Conservation (phyloP, 2,888 invertebrate genomes). For the Volucella bombylans region DNA sequence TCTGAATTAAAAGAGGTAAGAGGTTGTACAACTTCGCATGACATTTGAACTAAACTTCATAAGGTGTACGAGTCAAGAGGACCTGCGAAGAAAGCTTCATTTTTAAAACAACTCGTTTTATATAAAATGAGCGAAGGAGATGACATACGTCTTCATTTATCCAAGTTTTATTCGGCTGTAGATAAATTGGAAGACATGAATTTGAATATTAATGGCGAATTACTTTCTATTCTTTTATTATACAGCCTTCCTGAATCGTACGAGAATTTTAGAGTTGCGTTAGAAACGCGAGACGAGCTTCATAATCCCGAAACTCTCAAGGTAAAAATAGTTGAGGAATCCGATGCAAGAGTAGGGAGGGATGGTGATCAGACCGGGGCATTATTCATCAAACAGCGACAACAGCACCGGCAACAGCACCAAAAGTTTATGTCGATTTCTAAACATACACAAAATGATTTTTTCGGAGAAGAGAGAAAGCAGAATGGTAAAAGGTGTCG, state of each 20-base stretch:
- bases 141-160: slow-evolving; percentile 15
- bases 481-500: not conserved
- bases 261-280: too few species aligned
- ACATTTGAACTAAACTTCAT: not conserved
- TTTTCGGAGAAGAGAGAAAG: not conserved
- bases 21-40: slow-evolving; percentile 19
- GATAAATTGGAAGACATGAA: slow-evolving; percentile 31
- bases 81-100: slow-evolving; percentile 18
- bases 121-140: slow-evolving; percentile 28
- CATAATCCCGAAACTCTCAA: too few species aligned
- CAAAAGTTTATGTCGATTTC: not conserved
- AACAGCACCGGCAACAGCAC: not conserved
- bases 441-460: not conserved
- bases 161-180: slow-evolving; percentile 8
- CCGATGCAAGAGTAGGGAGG: not conserved
- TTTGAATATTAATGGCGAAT: slow-evolving; percentile 31
- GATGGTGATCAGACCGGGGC: slow-evolving; percentile 24
- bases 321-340: too few species aligned
- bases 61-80: slow-evolving; percentile 19
- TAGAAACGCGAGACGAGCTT: too few species aligned
- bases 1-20: slow-evolving; percentile 31
- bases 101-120: slow-evolving; percentile 29
- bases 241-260: too few species aligned
- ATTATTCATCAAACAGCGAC: slow-evolving; percentile 1
- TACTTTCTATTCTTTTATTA: slow-evolving; percentile 49